These are phyloP conservation scores for Tricholauxania praeusta DNA, from an alignment of 2,888 invertebrate genomes.

Conservation along the genomic window DNA sequence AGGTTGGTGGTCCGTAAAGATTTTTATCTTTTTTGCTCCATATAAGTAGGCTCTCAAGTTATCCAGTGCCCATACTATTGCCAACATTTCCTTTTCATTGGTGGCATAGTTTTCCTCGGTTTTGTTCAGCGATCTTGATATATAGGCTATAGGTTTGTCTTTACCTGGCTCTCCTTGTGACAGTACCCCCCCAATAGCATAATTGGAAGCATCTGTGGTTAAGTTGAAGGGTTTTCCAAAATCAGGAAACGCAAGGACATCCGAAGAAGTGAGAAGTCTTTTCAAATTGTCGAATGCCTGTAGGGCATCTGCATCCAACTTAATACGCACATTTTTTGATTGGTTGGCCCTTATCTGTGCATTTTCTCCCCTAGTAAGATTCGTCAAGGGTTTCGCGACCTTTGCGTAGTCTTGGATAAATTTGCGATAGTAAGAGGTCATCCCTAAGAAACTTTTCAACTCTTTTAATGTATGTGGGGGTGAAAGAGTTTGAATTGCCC, in stretches of 20 bases:
- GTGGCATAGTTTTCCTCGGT: slow-evolving; percentile 42
- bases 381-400: not conserved
- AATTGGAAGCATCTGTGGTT: not conserved
- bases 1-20: no score
- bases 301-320: not conserved
- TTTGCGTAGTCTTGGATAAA: not conserved
- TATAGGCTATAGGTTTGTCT: slow-evolving; percentile 37
- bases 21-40: no score
- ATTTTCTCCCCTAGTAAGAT: not conserved
- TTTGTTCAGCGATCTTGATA: slow-evolving; percentile 38
- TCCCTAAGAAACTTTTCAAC: no score
- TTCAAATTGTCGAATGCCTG: not conserved
- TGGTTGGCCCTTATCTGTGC: not conserved
- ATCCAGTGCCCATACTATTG: slow-evolving; percentile 32
- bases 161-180: not conserved
- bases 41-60: no score
- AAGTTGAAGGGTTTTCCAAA: not conserved
- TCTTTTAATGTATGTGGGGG: not conserved
- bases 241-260: no score
- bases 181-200: not conserved
- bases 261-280: no score
- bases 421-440: not conserved
- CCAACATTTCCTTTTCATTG: slow-evolving; percentile 36
- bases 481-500: not conserved
- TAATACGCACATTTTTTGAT: not conserved